Conservation (phyloP, 2,888 invertebrate species). For the Platycheirus albimanus region DNA sequence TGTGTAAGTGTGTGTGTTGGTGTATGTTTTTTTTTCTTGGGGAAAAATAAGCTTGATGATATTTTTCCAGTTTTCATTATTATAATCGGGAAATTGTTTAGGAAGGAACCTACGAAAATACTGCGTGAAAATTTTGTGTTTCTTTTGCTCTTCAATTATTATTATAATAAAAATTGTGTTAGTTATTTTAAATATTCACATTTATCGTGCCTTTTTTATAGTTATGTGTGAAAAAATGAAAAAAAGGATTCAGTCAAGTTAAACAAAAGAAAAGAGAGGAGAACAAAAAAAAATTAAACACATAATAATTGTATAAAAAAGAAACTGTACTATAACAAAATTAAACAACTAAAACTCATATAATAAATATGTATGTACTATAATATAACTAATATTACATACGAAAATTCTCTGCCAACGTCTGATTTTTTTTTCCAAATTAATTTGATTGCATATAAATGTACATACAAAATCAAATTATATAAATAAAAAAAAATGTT, state of each 20-base stretch:
- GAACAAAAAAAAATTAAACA: slow-evolving; percentile 47
- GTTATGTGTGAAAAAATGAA: slow-evolving; percentile 54
- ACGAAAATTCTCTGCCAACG: slow-evolving; percentile 57
- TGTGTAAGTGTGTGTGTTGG: slow-evolving; percentile 13
- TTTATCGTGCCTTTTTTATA: slow-evolving; percentile 56
- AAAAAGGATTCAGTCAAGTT: slow-evolving; percentile 48
- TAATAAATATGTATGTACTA: too few species aligned
- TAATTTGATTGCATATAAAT: slow-evolving; percentile 36
- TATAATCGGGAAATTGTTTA: slow-evolving; percentile 51
- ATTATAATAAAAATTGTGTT: too few species aligned
- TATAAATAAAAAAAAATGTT: slow-evolving; percentile 46
- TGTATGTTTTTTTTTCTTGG: too few species aligned
- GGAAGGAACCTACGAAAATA: slow-evolving; percentile 51
- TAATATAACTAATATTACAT: slow-evolving; percentile 56
- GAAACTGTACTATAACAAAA: slow-evolving; percentile 51
- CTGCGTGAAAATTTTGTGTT: slow-evolving; percentile 49
- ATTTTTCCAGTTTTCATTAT: slow-evolving; percentile 68
- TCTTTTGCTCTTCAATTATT: slow-evolving; percentile 10
- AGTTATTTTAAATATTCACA: slow-evolving; percentile 19
- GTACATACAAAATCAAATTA: slow-evolving; percentile 10
- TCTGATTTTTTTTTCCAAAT: slow-evolving; percentile 35
- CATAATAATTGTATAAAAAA: slow-evolving; percentile 20
- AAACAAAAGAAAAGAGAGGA: slow-evolving; percentile 53
- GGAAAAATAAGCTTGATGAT: slow-evolving; percentile 58
- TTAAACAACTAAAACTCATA: slow-evolving; percentile 39